Conservation (phyloP, 2,888 invertebrate species). For the Thalpophila matura region DNA sequence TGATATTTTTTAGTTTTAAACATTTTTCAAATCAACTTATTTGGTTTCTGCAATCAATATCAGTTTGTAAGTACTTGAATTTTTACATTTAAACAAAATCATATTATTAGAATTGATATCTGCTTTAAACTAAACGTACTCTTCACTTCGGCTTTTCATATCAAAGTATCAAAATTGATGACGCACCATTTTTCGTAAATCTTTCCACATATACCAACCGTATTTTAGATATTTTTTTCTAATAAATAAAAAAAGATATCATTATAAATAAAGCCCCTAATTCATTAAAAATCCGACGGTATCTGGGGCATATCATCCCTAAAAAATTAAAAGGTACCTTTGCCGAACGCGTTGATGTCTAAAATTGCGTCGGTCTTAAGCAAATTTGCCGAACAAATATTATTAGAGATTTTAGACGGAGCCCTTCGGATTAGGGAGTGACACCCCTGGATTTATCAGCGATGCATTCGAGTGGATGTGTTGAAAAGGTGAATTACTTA, state of each 20-base stretch:
- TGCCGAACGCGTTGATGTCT: slow-evolving; percentile 75
- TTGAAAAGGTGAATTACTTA: slow-evolving; percentile 43
- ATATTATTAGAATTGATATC: too few species aligned
- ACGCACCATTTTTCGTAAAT: background rate
- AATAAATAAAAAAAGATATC: background rate
- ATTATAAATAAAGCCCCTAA: slow-evolving; percentile 42
- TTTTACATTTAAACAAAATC: too few species aligned
- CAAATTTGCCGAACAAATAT: slow-evolving; percentile 78
- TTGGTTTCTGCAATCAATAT: too few species aligned
- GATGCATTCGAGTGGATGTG: slow-evolving; percentile 44
- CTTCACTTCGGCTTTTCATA: too few species aligned
- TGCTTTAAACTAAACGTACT: too few species aligned
- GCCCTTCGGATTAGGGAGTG: slow-evolving; percentile 52
- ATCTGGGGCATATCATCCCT: slow-evolving; percentile 50
- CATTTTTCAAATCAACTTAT: too few species aligned
- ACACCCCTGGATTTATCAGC: slow-evolving; percentile 48
- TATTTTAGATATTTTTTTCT: background rate
- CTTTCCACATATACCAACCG: background rate
- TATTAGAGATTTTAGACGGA: slow-evolving; percentile 49
- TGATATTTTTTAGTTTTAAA: too few species aligned
- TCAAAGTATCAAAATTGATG: background rate
- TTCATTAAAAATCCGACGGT: slow-evolving; percentile 57
- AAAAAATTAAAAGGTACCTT: slow-evolving; percentile 52
- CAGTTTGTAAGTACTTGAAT: too few species aligned
- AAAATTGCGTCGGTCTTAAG: slow-evolving; percentile 76